These are phyloP conservation scores for Neofelis nebulosa DNA, from an alignment of 2,113 vertebrate genomes.

Conservation along the genomic window DNA sequence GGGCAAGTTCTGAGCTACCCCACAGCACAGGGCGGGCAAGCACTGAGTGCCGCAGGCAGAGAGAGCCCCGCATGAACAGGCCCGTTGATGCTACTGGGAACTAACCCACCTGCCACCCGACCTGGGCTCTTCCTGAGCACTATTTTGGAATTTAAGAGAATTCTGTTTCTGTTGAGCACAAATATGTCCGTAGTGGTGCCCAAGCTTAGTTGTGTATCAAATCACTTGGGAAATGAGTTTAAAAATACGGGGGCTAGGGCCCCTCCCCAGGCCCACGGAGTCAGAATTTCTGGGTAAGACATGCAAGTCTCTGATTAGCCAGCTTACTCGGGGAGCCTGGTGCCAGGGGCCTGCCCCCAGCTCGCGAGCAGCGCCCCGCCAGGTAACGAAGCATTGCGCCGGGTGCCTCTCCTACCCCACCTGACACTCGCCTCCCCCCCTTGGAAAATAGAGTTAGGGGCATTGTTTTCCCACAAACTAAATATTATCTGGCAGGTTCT, in stretches of 20 bases:
- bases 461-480: background rate
- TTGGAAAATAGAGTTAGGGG: background rate
- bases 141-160: background rate
- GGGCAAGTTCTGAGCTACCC: background rate
- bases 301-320: fast-evolving
- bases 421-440: too few relatives aligned
- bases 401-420: fast-evolving
- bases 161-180: background rate
- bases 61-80: fast-evolving
- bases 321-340: fast-evolving
- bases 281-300: background rate
- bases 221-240: background rate
- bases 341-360: fast-evolving
- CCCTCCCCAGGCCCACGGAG: too few relatives aligned
- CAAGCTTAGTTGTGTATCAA: fast-evolving
- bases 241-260: background rate
- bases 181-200: background rate
- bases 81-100: background rate
- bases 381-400: fast-evolving
- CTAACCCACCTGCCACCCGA: background rate
- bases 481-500: background rate
- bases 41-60: background rate
- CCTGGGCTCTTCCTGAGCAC: background rate
- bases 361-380: fast-evolving
- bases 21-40: background rate